Percentiles rank a stretch among this genome's conserved stretches.
phyloP scores from a whole-genome alignment of 2,888 invertebrate species.

The Agriopis leucophaearia region DNA sequence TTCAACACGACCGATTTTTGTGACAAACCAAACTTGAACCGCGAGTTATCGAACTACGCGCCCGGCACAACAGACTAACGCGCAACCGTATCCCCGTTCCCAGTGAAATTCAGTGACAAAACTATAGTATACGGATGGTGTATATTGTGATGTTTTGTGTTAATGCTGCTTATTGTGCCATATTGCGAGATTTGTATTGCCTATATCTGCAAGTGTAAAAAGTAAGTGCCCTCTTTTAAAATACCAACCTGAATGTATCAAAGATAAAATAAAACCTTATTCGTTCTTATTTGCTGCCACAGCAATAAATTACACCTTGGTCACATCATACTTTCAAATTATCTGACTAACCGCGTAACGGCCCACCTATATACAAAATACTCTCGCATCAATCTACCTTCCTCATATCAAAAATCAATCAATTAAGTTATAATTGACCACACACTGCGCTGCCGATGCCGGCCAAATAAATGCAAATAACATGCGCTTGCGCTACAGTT shows the following conservation, averaged over 20 bases:
- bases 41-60: slow-evolving; percentile 51
- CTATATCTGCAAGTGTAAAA: slow-evolving; percentile 62
- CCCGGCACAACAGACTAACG: slow-evolving; percentile 53
- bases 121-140: slow-evolving; percentile 69
- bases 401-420: slow-evolving; percentile 15
- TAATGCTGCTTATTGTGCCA: slow-evolving; percentile 74
- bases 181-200: slow-evolving; percentile 62
- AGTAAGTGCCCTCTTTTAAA: slow-evolving; percentile 59
- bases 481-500: slow-evolving; percentile 21
- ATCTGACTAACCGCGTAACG: slow-evolving; percentile 14
- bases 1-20: slow-evolving; percentile 75
- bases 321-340: slow-evolving; percentile 22
- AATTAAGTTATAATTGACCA: slow-evolving; percentile 13
- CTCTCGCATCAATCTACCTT: slow-evolving; percentile 9
- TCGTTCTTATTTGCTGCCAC: background rate
- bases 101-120: slow-evolving; percentile 66
- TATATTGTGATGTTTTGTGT: slow-evolving; percentile 83
- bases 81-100: slow-evolving; percentile 44
- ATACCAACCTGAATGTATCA: background rate
- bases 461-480: background rate
- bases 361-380: slow-evolving; percentile 15
- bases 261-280: background rate
- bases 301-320: slow-evolving; percentile 9
- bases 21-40: slow-evolving; percentile 56
- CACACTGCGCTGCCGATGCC: background rate